A percentile compares a stretch with the other conserved stretches of the same genome.
phyloP scores from a whole-genome alignment of 1,140 invertebrate genomes.

The Pemphigus obesinymphae region DNA sequence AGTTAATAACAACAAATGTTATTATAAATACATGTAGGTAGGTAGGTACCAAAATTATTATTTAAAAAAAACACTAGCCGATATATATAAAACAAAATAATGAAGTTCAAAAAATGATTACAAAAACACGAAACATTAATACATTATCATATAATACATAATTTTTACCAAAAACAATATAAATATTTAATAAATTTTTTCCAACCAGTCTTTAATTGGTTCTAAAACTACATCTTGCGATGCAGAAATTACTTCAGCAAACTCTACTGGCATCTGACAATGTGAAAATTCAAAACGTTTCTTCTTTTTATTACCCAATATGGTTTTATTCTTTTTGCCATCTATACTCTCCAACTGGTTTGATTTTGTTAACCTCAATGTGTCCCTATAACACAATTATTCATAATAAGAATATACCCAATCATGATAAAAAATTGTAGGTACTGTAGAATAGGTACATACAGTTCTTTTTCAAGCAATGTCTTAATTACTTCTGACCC shows the following conservation, averaged over 20 bases:
- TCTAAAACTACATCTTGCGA: constrained; percentile 5
- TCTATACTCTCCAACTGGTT: constrained; percentile 42
- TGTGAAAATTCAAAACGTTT: constrained; percentile 43
- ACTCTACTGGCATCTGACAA: constrained; percentile 18
- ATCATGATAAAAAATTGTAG: background rate
- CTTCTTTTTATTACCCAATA: constrained; percentile 28
- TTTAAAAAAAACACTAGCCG: background rate
- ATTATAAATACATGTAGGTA: background rate
- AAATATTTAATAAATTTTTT: background rate
- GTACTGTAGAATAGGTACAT: constrained; percentile 52
- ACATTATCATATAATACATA: background rate
- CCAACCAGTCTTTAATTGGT: constrained; percentile 25
- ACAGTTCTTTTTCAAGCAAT: constrained; percentile 82
- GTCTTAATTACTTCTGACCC: constrained; percentile 63
- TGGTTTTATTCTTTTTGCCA: constrained; percentile 23
- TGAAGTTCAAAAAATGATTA: background rate
- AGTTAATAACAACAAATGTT: background rate
- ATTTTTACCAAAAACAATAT: background rate
- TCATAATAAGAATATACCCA: background rate
- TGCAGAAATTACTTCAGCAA: constrained; percentile 23
- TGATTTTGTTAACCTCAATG: constrained; percentile 40
- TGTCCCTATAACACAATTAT: constrained; percentile 18
- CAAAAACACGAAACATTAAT: background rate
- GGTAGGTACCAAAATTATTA: too few species aligned
- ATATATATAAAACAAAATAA: background rate